These are phyloP conservation scores for Fragum whitleyi DNA, from an alignment of 2,888 invertebrate species.

Conservation along the genomic window DNA sequence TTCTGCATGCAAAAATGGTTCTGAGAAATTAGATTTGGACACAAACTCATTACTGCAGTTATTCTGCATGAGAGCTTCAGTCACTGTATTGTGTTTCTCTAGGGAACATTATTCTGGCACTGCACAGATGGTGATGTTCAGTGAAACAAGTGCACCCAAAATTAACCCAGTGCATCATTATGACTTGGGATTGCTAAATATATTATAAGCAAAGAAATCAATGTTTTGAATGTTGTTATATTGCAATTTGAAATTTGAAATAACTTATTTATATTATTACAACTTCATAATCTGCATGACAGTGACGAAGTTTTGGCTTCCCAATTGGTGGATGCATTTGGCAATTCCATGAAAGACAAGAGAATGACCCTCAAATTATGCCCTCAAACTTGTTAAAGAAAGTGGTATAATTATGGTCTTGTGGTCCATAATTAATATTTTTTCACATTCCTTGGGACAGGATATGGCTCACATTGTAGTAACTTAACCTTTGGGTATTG, in stretches of 20 bases:
- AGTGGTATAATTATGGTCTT: conserved; percentile 14
- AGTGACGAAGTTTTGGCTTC: no score
- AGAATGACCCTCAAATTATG: conserved; percentile 16
- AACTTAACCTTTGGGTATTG: background rate
- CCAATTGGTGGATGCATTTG: background rate
- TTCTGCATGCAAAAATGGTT: background rate
- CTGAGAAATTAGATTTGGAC: background rate
- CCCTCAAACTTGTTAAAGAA: conserved; percentile 22
- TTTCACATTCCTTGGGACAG: conserved; percentile 14
- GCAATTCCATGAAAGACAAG: background rate
- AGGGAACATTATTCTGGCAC: conserved; percentile 18
- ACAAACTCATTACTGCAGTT: conserved; percentile 6
- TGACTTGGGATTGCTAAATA: no score
- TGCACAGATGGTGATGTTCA: conserved; percentile 16
- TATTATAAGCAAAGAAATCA: no score
- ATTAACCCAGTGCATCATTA: background rate
- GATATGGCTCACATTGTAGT: conserved; percentile 5
- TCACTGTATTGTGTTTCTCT: background rate
- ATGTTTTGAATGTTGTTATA: no score
- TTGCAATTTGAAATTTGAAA: no score
- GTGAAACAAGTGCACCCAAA: conserved; percentile 19
- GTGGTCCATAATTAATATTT: conserved; percentile 20
- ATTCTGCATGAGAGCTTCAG: background rate
- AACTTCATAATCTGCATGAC: no score
- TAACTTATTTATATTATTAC: no score